Evolutionary conservation across 1,140 invertebrate species (phyloP).

Genomic region (Drosophila asahinai): DNA sequence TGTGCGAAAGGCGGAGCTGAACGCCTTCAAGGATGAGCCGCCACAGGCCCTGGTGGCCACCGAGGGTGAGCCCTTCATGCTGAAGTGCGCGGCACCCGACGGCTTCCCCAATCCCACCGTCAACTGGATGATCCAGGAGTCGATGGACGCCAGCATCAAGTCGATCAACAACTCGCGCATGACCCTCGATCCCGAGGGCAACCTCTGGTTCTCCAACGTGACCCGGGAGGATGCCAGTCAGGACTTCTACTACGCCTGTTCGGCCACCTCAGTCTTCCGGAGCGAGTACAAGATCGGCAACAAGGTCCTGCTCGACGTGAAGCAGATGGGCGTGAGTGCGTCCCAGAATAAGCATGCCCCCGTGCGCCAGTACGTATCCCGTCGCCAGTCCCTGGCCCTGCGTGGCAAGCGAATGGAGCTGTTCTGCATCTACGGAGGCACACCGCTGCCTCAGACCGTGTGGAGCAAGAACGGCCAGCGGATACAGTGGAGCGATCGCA

Average conservation of each 20-base stretch:
- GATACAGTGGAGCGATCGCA: conserved; percentile 89
- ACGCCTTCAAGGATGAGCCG: conserved; percentile 94
- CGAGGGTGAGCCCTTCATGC: conserved; percentile 94
- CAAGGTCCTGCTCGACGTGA: conserved; percentile 91
- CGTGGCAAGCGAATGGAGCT: conserved; percentile 93
- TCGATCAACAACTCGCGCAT: conserved; percentile 97
- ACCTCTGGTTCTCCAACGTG: conserved; percentile 97
- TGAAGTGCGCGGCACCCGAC: conserved; percentile 95
- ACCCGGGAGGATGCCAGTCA: conserved; percentile 93
- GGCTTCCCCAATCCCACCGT: conserved; percentile 97
- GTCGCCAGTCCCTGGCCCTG: conserved; percentile 93
- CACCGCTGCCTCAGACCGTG: conserved; percentile 92
- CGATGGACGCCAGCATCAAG: conserved; percentile 90
- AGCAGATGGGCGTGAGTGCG: conserved; percentile 90
- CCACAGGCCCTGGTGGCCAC: conserved; percentile 88
- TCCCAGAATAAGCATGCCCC: conserved; percentile 92
- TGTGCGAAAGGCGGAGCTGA: conserved; percentile 96
- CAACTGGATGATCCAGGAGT: conserved; percentile 95
- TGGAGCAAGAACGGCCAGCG: conserved; percentile 93
- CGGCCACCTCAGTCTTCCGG: conserved; percentile 93
- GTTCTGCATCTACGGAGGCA: conserved; percentile 96
- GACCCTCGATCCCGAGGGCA: conserved; percentile 97
- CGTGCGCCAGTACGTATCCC: conserved; percentile 92
- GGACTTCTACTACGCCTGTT: conserved; percentile 95
- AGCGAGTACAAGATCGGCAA: conserved; percentile 97